Evolutionary conservation across 2,113 vertebrate genomes (phyloP), one percentile per base, ranked within the genome.

Genomic region (Coptodon bakossiorum): DNA sequence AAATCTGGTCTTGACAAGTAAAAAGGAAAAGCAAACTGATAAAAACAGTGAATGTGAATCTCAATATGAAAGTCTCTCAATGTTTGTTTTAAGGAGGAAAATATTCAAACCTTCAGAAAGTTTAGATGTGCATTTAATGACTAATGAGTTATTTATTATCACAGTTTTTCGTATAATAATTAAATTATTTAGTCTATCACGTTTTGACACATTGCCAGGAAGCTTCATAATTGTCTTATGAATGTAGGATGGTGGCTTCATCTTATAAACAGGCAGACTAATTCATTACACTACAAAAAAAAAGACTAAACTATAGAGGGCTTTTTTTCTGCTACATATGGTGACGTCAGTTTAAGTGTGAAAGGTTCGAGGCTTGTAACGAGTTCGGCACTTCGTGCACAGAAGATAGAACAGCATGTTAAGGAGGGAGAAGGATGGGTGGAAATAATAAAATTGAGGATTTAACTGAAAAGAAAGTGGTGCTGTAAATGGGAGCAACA

Each of bases 241-340:
- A 17, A 45, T 48, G 14, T 27, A 76, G 24, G 24, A 48, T 4
- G 40, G 1, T 80, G 68, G 22, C 22, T 80, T 80, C n/a, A 36
- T 4, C 78, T 81, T 7, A 40, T 24, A 38, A 38, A 24, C 6
- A 3, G 52, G 13, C 14, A 24, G 52, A 19, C 1, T 81, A 40
- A 81, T 56, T 73, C 24, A 6, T 9, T 17, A 50, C 14, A 52
- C 56, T 53, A 57, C 34, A 48, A 43, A 48, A 31, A 31, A 43
- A 48, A 56, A 3, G 0, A 38, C 16, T 29, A 19, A 48, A 50
- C 43, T 29, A 22, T 38, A 66, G 61, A 66, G 34, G 16, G 11
- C 3, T 0, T 0, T 4, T 45, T 73, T 27, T 2, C 71, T 50
- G 9, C 43, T 76, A 29, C 71, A 76, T 76, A 29, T 31, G 24